Evolutionary conservation across 2,797 vertebrate species (phyloP), one percentile per base, ranked within the genome.

Genomic region (Borostomias antarcticus): DNA sequence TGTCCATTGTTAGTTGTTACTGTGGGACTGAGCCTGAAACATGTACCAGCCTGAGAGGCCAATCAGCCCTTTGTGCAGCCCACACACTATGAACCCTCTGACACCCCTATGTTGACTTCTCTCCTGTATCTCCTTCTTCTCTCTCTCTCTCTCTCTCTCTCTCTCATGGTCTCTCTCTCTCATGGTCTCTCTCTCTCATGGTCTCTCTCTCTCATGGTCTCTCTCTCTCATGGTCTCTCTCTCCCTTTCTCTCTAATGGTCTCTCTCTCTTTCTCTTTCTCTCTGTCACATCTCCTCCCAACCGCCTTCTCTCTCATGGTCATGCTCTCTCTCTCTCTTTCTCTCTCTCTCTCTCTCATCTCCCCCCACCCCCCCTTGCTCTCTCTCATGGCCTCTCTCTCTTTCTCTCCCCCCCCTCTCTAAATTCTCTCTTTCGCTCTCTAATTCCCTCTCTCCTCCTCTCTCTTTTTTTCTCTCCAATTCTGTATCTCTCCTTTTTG

Each of bases 1-100:
- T 47, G 43, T n/a, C 53, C 53, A 56, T 32, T 56, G 53, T 58
- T 33, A 21, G 54, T 58, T 21, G 30, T 48, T 48, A 19, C 13
- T 19, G 32, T 9, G 21, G 21, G 65, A 63, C 60, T 78, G 70
- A 83, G 64, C 69, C 79, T 69, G 70, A 72, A 64, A 74, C 74
- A 74, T 75, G 79, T 76, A 70, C 37, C 56, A 72, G 71, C 75
- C 71, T 66, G 80, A 85, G 67, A 76, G 64, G 26, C 47, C 58
- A 50, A 56, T 63, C 58, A 69, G 69, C 64, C 54, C 71, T 70
- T 62, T 76, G 52, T 69, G 48, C 32, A 69, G 50, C 62, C 53
- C 58, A 62, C 57, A 32, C 61, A 73, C 43, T 52, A 29, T 32
- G 53, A 57, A 33, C 40, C 40, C 50, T 63, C 45, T 56, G 13